Conservation (phyloP, 2,113 vertebrate genomes). For the Lepisosteus osseus region DNA sequence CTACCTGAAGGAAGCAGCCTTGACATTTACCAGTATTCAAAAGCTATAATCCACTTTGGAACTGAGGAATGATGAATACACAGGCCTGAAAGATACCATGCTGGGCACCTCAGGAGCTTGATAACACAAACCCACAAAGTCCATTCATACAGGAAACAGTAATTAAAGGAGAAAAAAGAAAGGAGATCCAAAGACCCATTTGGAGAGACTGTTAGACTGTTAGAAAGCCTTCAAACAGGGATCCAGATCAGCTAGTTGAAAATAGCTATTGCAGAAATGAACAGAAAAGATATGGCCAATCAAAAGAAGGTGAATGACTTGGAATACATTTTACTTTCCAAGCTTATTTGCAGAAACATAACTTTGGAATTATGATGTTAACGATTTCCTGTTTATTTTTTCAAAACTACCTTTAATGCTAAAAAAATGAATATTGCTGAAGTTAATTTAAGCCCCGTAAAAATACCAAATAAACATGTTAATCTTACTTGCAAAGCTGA, state of each 20-base stretch:
- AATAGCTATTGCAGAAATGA: neutral
- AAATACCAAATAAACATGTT: too few relatives aligned
- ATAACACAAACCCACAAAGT: constrained; percentile 54
- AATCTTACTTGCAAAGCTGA: too few relatives aligned
- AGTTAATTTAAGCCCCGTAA: too few relatives aligned
- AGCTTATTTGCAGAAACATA: too few relatives aligned
- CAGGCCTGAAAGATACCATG: constrained; percentile 60
- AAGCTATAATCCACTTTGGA: constrained; percentile 55
- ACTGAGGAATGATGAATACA: constrained; percentile 59
- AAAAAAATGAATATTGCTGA: too few relatives aligned
- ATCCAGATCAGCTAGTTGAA: neutral
- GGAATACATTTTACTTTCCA: too few relatives aligned
- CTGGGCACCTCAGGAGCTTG: constrained; percentile 58
- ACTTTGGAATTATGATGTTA: too few relatives aligned
- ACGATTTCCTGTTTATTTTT: too few relatives aligned
- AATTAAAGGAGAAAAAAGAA: constrained; percentile 53
- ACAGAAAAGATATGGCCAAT: neutral
- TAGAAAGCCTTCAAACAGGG: neutral
- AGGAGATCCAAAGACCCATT: neutral
- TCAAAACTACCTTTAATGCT: too few relatives aligned
- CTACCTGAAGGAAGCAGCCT: constrained; percentile 60
- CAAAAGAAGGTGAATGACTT: neutral
- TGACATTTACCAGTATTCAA: constrained; percentile 67
- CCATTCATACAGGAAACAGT: constrained; percentile 58
- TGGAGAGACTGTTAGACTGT: neutral